phyloP scores from a whole-genome alignment of 2,797 vertebrate species.

The Scleropages formosus region DNA sequence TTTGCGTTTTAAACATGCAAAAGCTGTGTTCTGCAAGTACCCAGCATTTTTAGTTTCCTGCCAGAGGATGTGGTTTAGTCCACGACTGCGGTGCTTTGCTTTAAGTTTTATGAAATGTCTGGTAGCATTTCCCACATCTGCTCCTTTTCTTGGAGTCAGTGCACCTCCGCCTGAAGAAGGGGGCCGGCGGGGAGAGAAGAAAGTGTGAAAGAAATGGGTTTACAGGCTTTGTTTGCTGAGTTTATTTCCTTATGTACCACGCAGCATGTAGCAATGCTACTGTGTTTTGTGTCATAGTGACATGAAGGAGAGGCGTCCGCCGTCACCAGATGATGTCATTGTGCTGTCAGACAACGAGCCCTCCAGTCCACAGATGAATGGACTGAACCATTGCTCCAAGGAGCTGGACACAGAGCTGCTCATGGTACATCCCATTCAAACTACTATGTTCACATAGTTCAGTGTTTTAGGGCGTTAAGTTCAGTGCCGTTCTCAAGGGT shows the following conservation, averaged over 20 bases:
- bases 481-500: no score
- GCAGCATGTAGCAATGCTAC: background rate
- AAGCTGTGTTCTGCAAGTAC: no score
- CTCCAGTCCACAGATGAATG: slow-evolving; percentile 87
- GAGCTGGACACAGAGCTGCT: slow-evolving; percentile 86
- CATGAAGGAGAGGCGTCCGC: slow-evolving; percentile 75
- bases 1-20: no score
- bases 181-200: no score
- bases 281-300: slow-evolving; percentile 64
- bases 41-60: no score
- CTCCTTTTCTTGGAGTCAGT: no score
- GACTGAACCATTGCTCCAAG: slow-evolving; percentile 71
- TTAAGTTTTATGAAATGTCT: no score
- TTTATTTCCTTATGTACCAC: background rate
- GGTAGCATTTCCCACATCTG: no score
- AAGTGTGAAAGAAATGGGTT: background rate
- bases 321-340: slow-evolving; percentile 90
- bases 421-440: slow-evolving; percentile 71
- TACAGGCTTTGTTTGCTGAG: background rate
- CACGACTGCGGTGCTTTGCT: no score
- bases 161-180: no score
- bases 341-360: slow-evolving; percentile 92
- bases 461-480: no score
- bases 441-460: background rate
- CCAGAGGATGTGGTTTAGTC: no score